Conservation (phyloP, 2,797 vertebrate species). For the Poeciliopsis presidionis region DNA sequence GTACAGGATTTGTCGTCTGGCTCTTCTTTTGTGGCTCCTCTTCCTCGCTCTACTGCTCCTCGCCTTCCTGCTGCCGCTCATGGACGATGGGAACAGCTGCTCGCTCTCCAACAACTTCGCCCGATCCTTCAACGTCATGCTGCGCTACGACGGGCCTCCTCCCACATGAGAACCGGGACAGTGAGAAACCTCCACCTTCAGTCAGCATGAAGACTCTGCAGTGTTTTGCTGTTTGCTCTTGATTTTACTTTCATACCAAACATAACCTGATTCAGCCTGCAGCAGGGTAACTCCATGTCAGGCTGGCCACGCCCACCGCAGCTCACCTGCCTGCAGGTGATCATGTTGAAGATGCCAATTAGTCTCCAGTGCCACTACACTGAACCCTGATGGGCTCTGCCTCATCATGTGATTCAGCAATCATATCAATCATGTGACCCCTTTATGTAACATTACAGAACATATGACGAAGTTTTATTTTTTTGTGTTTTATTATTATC, state of each 20-base stretch:
- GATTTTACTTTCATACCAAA: constrained; percentile 1
- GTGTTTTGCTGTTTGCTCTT: background rate
- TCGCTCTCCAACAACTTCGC: constrained; percentile 92
- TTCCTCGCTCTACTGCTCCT: constrained; percentile 87
- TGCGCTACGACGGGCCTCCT: constrained; percentile 87
- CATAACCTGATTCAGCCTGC: background rate
- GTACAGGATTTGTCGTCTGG: constrained; percentile 84
- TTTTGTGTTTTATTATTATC: background rate
- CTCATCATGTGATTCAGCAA: background rate
- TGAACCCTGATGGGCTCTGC: background rate
- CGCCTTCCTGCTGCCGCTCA: constrained; percentile 87
- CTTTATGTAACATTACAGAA: background rate
- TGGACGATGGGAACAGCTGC: constrained; percentile 86
- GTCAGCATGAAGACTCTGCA: background rate
- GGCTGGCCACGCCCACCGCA: background rate
- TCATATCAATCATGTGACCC: background rate
- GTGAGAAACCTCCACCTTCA: background rate
- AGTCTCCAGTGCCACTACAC: background rate
- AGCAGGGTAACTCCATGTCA: background rate
- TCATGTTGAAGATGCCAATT: background rate
- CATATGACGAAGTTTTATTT: background rate
- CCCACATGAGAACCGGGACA: constrained; percentile 81
- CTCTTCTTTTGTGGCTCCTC: constrained; percentile 87
- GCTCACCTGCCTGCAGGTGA: constrained; percentile 4
- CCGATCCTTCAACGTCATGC: constrained; percentile 91